Base-by-base conservation (phyloP, 2,888 invertebrate species). In the Carcina quercana region DNA sequence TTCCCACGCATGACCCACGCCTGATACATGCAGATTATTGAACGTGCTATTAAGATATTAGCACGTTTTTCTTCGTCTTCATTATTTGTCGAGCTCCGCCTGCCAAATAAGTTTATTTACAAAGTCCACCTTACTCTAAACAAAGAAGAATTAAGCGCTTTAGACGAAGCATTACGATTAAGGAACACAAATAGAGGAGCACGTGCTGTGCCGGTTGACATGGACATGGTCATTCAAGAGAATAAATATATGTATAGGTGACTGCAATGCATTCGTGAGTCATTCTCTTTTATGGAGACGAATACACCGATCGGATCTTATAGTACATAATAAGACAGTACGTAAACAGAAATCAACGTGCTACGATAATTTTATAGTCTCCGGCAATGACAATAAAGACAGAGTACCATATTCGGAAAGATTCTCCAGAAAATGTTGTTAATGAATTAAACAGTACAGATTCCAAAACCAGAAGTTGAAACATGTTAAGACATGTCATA, bases 331-430 rank as follows among this genome's bases (percentile, higher is more conserved):
- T 42, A 45, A 38, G 31, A 40, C 42, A 45, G 35, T 30, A 37
- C 48, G 43, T 48, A 47, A 55, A 53, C 50, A 51, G 48, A 58
- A 47, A 30, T n/a, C 54, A 45, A 44, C 37, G 32, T 29, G 30
- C 35, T 45, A 45, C 51, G 45, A 48, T 50, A 65, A 62, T 61
- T 62, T n/a, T 61, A 50, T 61, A 59, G 53, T 53, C 53, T 37
- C 42, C 45, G 49, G 50, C 52, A 61, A 63, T 55, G 51, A 63
- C 50, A 62, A 67, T 60, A 59, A 67, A 60, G 44, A 47, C 43
- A 43, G 39, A 25, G 42, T 35, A 33, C 67, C 67, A 35, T 65
- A 49, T 52, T 51, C 14, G 59, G 58, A 32, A 38, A 43, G 50
- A 53, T 60, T 54, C 46, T 21, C 37, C 47, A 49, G 30, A 56